A percentile compares a stretch with the other conserved stretches of the same genome.
Conservation (phyloP, 2,113 vertebrate species). For the Salvelinus alpinus region DNA sequence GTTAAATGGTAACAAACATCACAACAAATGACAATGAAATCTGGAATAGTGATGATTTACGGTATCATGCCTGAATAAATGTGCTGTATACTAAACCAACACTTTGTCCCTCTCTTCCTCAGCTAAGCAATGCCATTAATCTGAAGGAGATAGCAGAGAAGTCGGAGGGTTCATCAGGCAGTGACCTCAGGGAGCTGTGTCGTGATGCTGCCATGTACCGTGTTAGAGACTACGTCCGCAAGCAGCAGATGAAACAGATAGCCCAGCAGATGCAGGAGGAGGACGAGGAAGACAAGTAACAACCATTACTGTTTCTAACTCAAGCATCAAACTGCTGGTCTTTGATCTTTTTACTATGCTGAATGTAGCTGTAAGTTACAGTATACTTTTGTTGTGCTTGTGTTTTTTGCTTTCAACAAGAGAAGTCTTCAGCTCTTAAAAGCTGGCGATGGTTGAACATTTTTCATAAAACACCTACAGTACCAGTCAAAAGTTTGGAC, state of each 20-base stretch:
- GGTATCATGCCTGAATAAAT: no score
- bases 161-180: slow-evolving; percentile 75
- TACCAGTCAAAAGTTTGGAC: no score
- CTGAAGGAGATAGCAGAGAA: slow-evolving; percentile 76
- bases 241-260: slow-evolving; percentile 80
- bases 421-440: neutral
- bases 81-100: neutral
- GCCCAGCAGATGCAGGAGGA: slow-evolving; percentile 67
- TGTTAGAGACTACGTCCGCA: slow-evolving; percentile 76
- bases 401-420: neutral
- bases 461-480: neutral
- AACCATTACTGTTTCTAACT: neutral
- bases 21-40: no score
- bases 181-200: slow-evolving; percentile 78
- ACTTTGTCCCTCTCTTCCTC: neutral
- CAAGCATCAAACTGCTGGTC: neutral
- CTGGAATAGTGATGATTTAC: no score
- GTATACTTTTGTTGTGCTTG: no score
- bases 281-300: slow-evolving; percentile 68
- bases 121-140: slow-evolving; percentile 77
- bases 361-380: neutral
- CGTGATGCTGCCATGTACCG: slow-evolving; percentile 78
- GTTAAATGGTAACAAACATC: no score
- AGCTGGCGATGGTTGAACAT: neutral
- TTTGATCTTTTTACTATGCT: neutral